phyloP scores from a whole-genome alignment of 2,113 vertebrate species.

The Alectura lathami region DNA sequence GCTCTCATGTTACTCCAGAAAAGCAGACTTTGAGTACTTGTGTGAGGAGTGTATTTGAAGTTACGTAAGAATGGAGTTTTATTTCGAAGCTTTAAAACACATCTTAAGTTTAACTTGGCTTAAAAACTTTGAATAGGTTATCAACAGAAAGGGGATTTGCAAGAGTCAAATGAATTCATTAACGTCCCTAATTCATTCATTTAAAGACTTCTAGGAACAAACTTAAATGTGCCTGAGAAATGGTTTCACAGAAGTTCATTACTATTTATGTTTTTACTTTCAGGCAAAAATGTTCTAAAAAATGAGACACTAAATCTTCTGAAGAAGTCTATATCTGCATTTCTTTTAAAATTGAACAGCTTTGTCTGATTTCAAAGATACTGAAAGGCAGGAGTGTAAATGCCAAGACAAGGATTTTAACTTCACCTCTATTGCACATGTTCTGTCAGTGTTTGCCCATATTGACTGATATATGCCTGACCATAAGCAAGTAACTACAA shows the following conservation, averaged over 20 bases:
- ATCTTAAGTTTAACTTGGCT: neutral
- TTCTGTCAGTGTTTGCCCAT: neutral
- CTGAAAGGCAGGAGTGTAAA: neutral
- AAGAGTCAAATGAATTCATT: neutral
- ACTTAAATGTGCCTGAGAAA: neutral
- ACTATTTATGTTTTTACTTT: neutral
- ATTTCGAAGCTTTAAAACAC: neutral
- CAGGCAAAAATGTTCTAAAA: neutral
- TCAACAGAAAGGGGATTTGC: neutral
- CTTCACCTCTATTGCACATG: neutral
- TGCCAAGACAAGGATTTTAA: neutral
- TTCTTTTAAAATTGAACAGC: neutral
- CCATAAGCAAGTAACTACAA: neutral
- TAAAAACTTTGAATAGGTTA: neutral
- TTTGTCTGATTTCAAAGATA: neutral
- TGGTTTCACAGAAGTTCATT: neutral
- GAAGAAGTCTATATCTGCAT: neutral
- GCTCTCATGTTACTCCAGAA: neutral
- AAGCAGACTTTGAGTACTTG: neutral
- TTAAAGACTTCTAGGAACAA: neutral
- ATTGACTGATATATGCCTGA: neutral
- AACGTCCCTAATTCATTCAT: neutral
- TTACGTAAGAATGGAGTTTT: neutral
- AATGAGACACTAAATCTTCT: neutral
- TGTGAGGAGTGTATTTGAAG: neutral